Percentiles rank a stretch among this genome's conserved stretches.
phyloP scores from a whole-genome alignment of 2,888 invertebrate genomes.

The Timema podura region DNA sequence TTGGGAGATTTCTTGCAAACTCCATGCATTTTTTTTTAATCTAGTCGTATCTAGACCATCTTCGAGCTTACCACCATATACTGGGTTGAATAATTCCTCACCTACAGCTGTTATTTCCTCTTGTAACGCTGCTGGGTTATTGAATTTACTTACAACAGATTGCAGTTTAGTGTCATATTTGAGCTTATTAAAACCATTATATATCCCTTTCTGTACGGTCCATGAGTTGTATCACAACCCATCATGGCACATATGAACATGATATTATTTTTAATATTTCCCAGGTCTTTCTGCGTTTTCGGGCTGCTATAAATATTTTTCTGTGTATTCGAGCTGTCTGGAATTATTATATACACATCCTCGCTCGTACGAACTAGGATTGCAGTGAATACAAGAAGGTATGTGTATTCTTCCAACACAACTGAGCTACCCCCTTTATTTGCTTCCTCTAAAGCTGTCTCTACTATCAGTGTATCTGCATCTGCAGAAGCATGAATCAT shows the following conservation, averaged over 20 bases:
- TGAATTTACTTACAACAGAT: neutral
- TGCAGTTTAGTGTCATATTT: neutral
- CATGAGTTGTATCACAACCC: neutral
- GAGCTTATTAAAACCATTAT: constrained; percentile 6
- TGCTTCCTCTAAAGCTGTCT: neutral
- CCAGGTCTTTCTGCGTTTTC: neutral
- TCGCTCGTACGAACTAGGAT: neutral
- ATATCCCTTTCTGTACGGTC: neutral
- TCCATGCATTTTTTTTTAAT: constrained; percentile 3
- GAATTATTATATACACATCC: neutral
- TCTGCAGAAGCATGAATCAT: neutral
- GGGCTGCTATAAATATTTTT: neutral
- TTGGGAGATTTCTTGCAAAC: neutral
- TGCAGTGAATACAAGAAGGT: neutral
- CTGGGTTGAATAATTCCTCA: neutral
- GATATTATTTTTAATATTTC: neutral
- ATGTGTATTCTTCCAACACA: neutral
- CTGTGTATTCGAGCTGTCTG: constrained; percentile 2
- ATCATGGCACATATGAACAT: neutral
- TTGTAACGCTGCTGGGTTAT: neutral
- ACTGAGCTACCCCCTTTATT: neutral
- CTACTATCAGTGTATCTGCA: neutral
- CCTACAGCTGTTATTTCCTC: neutral
- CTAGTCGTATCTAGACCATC: neutral
- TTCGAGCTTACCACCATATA: neutral